Conservation (phyloP, 2,888 invertebrate genomes). For the Actias luna region DNA sequence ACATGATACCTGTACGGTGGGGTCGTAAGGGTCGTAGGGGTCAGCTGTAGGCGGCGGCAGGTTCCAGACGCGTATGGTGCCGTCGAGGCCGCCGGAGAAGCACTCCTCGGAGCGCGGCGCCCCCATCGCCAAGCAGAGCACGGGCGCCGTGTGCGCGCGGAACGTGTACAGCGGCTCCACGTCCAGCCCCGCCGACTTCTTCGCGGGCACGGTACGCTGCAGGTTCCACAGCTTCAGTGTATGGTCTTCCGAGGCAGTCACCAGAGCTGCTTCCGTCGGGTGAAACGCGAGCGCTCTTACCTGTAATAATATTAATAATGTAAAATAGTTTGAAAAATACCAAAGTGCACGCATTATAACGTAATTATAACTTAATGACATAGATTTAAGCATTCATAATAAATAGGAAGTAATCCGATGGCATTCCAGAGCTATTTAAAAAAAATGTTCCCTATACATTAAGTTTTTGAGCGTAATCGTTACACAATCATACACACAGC, state of each 20-base stretch:
- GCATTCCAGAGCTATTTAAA: no score
- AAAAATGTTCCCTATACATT: no score
- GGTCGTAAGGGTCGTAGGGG: slow-evolving; percentile 98
- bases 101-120: slow-evolving; percentile 96
- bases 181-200: slow-evolving; percentile 97
- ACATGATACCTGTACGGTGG: slow-evolving; percentile 86
- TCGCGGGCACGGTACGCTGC: slow-evolving; percentile 98
- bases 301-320: slow-evolving; percentile 35
- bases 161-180: slow-evolving; percentile 99
- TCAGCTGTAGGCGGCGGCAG: slow-evolving; percentile 97
- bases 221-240: slow-evolving; percentile 99
- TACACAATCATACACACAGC: no score
- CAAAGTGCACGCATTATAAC: no score
- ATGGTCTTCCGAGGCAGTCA: slow-evolving; percentile 99
- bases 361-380: no score
- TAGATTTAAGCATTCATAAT: no score
- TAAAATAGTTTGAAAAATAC: no score
- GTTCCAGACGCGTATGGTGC: slow-evolving; percentile 97
- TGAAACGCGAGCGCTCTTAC: slow-evolving; percentile 96
- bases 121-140: slow-evolving; percentile 96
- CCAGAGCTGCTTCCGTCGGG: slow-evolving; percentile 96
- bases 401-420: no score
- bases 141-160: slow-evolving; percentile 96
- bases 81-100: slow-evolving; percentile 97
- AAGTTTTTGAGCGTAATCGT: no score